These are phyloP conservation scores for Tachycineta bicolor DNA, from an alignment of 2,113 vertebrate species.

Conservation along the genomic window DNA sequence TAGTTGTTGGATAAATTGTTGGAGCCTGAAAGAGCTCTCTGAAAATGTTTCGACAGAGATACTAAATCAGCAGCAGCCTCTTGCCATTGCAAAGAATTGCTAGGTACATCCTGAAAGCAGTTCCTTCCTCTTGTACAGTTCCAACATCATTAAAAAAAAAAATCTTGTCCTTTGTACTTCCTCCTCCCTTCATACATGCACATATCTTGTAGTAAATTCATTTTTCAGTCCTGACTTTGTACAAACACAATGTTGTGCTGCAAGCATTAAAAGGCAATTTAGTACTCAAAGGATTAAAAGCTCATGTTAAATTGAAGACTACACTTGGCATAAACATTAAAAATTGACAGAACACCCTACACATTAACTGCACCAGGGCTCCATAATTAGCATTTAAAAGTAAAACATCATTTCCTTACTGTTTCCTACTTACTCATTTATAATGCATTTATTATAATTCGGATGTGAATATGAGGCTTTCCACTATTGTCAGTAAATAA, in stretches of 20 bases:
- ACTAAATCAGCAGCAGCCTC: slow-evolving; percentile 19
- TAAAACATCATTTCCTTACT: slow-evolving; percentile 88
- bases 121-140: slow-evolving; percentile 7
- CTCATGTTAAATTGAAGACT: slow-evolving; percentile 98
- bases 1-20: neutral
- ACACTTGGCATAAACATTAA: slow-evolving; percentile 94
- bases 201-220: slow-evolving; percentile 81
- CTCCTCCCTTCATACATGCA: slow-evolving; percentile 34
- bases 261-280: slow-evolving; percentile 97
- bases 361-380: slow-evolving; percentile 88
- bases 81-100: slow-evolving; percentile 28
- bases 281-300: slow-evolving; percentile 95
- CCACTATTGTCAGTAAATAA: slow-evolving; percentile 68
- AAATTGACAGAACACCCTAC: slow-evolving; percentile 92
- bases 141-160: slow-evolving; percentile 30
- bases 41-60: neutral
- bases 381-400: slow-evolving; percentile 89
- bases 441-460: slow-evolving; percentile 86
- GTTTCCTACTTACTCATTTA: slow-evolving; percentile 86
- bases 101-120: slow-evolving; percentile 30
- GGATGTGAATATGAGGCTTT: slow-evolving; percentile 69
- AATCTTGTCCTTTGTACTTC: neutral
- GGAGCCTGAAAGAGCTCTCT: neutral
- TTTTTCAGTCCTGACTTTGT: slow-evolving; percentile 89
- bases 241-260: slow-evolving; percentile 89